A percentile compares a stretch with the other conserved stretches of the same genome.
These are phyloP conservation scores for Sebastiscus albofasciatus DNA, from an alignment of 2,797 vertebrate genomes.

Conservation along the genomic window DNA sequence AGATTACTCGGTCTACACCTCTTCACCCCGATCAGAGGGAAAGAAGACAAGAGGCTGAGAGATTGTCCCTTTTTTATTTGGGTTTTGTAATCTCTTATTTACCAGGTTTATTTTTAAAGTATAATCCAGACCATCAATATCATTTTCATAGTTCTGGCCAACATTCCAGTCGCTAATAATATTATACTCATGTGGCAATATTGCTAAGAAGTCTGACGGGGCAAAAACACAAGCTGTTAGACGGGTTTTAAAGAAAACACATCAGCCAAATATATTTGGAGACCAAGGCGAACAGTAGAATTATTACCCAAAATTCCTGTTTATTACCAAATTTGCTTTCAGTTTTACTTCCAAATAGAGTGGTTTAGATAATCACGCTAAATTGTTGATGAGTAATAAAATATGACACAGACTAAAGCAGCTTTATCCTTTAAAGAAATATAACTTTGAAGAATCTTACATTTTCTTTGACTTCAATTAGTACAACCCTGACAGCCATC, in stretches of 20 bases:
- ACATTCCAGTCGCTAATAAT: not conserved
- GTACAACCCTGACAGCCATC: not conserved
- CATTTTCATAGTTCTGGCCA: not conserved
- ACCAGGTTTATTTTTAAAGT: not conserved
- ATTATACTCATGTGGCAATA: not conserved
- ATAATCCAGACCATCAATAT: not conserved
- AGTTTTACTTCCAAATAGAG: not conserved
- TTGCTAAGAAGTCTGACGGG: not conserved
- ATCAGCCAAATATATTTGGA: not conserved
- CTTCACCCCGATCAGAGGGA: constrained; percentile 24
- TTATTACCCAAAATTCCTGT: not conserved
- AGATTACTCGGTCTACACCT: constrained; percentile 26
- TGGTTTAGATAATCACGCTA: not conserved
- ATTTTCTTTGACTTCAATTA: not conserved
- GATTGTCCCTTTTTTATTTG: not conserved
- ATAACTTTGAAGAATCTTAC: not conserved
- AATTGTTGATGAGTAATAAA: not conserved
- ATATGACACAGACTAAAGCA: not conserved
- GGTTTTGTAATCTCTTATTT: constrained; percentile 24
- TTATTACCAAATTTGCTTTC: not conserved
- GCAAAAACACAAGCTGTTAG: not conserved
- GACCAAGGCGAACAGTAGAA: not conserved
- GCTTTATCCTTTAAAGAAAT: not conserved
- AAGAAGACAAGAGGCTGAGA: not conserved
- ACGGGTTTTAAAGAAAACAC: not conserved